phyloP scores from a whole-genome alignment of 1,140 invertebrate genomes.

The Calephelis nemesis region DNA sequence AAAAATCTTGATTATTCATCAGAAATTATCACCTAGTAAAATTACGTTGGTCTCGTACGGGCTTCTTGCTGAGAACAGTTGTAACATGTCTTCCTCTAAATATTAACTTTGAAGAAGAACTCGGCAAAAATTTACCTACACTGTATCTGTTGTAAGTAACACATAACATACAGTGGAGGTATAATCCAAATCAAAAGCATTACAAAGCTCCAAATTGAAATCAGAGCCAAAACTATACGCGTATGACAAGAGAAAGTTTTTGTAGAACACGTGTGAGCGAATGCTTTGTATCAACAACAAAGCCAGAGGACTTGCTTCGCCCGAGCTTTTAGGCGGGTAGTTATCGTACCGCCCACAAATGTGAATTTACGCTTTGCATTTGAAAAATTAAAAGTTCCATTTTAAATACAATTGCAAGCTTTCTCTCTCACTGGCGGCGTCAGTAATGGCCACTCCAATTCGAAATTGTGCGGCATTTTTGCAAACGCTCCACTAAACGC shows the following conservation, averaged over 20 bases:
- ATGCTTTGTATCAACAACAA: conserved; percentile 44
- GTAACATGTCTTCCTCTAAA: no score
- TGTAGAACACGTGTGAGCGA: no score
- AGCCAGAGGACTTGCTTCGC: conserved; percentile 53
- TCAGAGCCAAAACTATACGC: background rate
- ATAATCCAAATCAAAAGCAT: background rate
- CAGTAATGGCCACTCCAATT: conserved; percentile 71
- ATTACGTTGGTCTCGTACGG: no score
- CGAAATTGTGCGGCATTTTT: conserved; percentile 59
- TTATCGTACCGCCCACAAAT: conserved; percentile 47
- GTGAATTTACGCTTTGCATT: no score
- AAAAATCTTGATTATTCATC: no score
- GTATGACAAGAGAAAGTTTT: conserved; percentile 42
- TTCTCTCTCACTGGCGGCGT: conserved; percentile 56
- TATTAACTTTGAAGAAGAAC: no score
- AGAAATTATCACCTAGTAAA: no score
- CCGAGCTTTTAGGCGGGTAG: conserved; percentile 65
- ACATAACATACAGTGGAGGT: background rate
- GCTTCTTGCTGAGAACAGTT: no score
- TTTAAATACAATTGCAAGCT: conserved; percentile 70
- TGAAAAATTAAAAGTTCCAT: conserved; percentile 61
- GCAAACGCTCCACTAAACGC: conserved; percentile 55
- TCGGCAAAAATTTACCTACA: no score
- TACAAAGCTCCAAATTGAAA: no score
- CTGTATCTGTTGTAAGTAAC: no score